A percentile compares a stretch with the other conserved stretches of the same genome.
phyloP scores from a whole-genome alignment of 2,113 vertebrate species.

The Nesogale talazaci region DNA sequence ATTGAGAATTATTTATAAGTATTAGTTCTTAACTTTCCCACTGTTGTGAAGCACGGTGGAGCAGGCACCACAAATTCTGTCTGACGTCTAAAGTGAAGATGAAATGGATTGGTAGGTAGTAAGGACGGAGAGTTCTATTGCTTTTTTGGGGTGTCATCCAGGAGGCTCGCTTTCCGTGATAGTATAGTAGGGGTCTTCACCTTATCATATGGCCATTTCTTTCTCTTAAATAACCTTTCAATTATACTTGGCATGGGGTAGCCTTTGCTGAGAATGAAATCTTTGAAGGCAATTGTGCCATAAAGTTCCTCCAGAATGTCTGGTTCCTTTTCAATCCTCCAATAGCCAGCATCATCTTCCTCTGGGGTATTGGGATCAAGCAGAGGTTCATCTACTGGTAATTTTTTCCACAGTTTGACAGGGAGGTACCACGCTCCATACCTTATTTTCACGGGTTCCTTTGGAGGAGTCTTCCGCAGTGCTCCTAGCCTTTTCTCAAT shows the following conservation, averaged over 20 bases:
- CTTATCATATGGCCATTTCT: conserved; percentile 55
- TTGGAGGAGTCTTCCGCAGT: background rate
- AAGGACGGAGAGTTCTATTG: background rate
- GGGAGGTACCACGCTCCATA: conserved; percentile 81
- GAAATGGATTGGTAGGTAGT: background rate
- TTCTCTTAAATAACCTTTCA: conserved; percentile 54
- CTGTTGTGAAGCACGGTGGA: background rate
- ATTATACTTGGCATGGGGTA: conserved; percentile 48
- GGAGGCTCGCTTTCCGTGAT: background rate
- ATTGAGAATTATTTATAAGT: conserved; percentile 45
- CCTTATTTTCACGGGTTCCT: conserved; percentile 65
- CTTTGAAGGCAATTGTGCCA: conserved; percentile 69
- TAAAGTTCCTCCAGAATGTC: conserved; percentile 64
- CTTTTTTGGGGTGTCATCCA: rapidly evolving
- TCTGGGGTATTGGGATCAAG: conserved; percentile 35
- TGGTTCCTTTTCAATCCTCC: conserved; percentile 10
- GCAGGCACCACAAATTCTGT: background rate
- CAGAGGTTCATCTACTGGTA: conserved; percentile 67
- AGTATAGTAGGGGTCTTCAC: conserved; percentile 51
- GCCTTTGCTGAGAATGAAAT: conserved; percentile 28
- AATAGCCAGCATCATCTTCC: background rate
- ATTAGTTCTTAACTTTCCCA: background rate
- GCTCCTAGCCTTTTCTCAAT: background rate
- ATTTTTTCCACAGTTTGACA: conserved; percentile 79
- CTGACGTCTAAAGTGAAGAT: conserved; percentile 13